These are phyloP conservation scores for Garra rufa DNA, from an alignment of 2,113 vertebrate species.

Conservation along the genomic window DNA sequence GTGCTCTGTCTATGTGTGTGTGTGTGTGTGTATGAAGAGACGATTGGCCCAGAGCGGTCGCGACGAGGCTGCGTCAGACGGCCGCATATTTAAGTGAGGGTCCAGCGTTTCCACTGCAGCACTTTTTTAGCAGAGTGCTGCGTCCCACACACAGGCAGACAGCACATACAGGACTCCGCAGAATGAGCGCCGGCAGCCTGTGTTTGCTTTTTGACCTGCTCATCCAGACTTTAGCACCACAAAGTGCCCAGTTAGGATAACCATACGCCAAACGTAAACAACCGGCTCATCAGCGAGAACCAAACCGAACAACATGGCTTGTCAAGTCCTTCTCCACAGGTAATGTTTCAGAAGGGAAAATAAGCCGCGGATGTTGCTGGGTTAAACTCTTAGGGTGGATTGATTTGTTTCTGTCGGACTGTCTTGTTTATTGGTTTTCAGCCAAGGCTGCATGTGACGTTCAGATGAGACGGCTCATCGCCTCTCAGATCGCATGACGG, in stretches of 20 bases:
- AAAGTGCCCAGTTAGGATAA: constrained; percentile 81
- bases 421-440: constrained; percentile 16
- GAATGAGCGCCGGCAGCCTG: constrained; percentile 73
- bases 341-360: constrained; percentile 66
- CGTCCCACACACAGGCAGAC: constrained; percentile 58
- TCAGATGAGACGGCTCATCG: not conserved
- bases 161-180: constrained; percentile 66
- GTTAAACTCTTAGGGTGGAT: not conserved
- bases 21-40: constrained; percentile 24
- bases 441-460: not conserved
- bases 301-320: too few relatives aligned
- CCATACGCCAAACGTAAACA: constrained; percentile 32
- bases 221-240: constrained; percentile 73
- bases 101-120: constrained; percentile 84
- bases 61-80: constrained; percentile 70
- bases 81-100: constrained; percentile 73
- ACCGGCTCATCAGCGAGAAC: too few relatives aligned
- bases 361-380: not conserved
- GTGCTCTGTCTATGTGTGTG: not conserved
- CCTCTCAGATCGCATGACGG: not conserved
- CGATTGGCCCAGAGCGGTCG: constrained; percentile 64
- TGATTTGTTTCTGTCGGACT: not conserved
- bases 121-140: constrained; percentile 74
- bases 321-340: constrained; percentile 88
- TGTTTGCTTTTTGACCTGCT: constrained; percentile 68